Conservation (phyloP, 2,888 invertebrate genomes). For the Amitus sp. region DNA sequence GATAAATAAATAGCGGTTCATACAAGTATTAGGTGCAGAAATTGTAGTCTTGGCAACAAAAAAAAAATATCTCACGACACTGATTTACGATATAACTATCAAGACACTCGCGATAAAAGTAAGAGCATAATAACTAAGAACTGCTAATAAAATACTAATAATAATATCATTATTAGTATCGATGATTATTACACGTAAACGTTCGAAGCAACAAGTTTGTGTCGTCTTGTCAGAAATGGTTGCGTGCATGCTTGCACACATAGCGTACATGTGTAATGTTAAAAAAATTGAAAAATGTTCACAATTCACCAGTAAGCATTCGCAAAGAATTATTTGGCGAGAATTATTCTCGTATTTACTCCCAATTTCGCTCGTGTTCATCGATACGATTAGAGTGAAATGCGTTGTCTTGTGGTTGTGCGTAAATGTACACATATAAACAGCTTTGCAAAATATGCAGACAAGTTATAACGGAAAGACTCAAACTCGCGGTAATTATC, state of each 20-base stretch:
- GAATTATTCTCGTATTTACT: too few relatives aligned
- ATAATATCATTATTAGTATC: conserved; percentile 13
- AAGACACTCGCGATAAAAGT: conserved; percentile 29
- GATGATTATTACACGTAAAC: background rate
- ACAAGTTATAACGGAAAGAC: too few relatives aligned
- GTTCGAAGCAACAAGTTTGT: background rate
- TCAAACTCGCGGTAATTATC: background rate
- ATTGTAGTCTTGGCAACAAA: conserved; percentile 39
- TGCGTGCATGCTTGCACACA: conserved; percentile 7
- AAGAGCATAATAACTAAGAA: conserved; percentile 18
- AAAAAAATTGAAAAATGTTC: background rate
- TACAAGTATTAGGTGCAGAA: conserved; percentile 42
- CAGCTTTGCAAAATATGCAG: background rate
- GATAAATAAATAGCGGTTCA: conserved; percentile 31
- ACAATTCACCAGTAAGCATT: background rate
- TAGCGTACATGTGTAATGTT: conserved; percentile 25
- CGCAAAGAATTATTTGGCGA: too few relatives aligned
- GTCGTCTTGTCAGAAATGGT: background rate
- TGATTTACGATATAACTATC: conserved; percentile 3
- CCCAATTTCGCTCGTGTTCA: background rate
- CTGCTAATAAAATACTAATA: background rate
- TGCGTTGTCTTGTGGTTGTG: background rate
- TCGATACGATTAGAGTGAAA: background rate
- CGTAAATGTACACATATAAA: background rate
- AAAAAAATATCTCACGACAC: conserved; percentile 12